These are phyloP conservation scores for Pluvialis apricaria DNA, from an alignment of 2,113 vertebrate species.

Conservation along the genomic window DNA sequence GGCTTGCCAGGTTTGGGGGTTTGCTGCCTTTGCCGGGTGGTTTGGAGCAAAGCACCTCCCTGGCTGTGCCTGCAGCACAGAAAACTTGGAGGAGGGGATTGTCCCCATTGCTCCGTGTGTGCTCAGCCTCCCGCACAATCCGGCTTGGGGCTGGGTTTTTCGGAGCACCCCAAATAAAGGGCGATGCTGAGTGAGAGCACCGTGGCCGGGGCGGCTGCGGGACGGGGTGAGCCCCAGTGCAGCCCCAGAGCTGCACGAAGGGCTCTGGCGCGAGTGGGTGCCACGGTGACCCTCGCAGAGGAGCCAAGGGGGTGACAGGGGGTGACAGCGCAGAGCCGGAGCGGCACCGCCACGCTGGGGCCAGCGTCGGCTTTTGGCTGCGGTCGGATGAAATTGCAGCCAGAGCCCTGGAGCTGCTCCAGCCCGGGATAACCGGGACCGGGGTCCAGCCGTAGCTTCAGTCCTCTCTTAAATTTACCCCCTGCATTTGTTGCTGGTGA, in stretches of 20 bases:
- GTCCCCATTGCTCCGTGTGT: rapidly evolving
- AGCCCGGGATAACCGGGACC: background rate
- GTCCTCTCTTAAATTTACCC: background rate
- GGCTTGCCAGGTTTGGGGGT: background rate
- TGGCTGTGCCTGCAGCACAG: rapidly evolving
- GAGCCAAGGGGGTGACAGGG: background rate
- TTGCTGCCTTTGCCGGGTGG: background rate
- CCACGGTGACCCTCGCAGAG: background rate
- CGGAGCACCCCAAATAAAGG: background rate
- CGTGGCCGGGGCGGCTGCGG: rapidly evolving
- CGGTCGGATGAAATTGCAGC: background rate
- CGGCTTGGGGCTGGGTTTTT: background rate
- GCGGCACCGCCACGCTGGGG: background rate
- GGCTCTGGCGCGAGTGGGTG: background rate
- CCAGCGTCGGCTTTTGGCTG: background rate
- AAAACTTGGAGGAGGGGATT: rapidly evolving
- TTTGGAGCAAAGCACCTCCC: background rate
- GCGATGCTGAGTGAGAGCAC: background rate
- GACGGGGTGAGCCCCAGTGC: background rate
- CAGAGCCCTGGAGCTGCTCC: background rate
- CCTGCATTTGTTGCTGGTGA: background rate
- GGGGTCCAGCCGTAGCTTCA: background rate
- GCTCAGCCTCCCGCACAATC: background rate
- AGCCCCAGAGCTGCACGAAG: background rate
- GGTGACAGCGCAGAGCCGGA: background rate